Evolutionary conservation across 2,888 invertebrate species (phyloP).

Genomic region (Apodemia hepburni): DNA sequence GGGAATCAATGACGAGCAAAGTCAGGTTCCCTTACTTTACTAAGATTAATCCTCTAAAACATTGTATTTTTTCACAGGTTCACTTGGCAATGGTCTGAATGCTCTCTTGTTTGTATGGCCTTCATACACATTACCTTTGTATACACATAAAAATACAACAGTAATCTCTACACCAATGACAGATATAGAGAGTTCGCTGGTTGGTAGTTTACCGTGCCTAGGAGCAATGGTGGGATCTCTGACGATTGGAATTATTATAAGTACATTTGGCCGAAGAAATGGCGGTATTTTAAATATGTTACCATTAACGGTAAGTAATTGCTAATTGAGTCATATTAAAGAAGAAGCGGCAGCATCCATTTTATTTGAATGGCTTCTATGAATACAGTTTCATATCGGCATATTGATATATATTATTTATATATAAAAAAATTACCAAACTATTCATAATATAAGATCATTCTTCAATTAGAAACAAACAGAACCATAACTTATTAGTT

Average conservation of each 20-base stretch:
- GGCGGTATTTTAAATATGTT: neutral
- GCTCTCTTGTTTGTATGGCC: constrained; percentile 77
- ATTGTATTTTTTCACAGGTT: constrained; percentile 40
- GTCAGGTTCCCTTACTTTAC: no score
- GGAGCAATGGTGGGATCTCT: constrained; percentile 67
- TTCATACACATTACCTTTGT: constrained; percentile 72
- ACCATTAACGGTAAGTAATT: neutral
- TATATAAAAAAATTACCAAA: no score
- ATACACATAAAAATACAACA: constrained; percentile 58
- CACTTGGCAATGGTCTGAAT: constrained; percentile 47
- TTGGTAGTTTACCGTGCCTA: constrained; percentile 77
- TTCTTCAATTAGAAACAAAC: no score
- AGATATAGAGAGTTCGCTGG: constrained; percentile 67
- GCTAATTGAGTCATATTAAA: no score
- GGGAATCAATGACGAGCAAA: no score
- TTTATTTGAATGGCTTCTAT: no score
- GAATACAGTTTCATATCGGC: no score
- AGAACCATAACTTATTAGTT: no score
- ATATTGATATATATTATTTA: no score
- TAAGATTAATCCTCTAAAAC: no score
- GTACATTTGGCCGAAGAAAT: neutral
- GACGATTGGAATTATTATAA: neutral
- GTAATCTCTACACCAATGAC: constrained; percentile 65
- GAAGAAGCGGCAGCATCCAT: no score
- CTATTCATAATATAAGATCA: no score